These are phyloP conservation scores for Myanophis thanlyinensis DNA, from an alignment of 2,113 vertebrate species.

Conservation along the genomic window DNA sequence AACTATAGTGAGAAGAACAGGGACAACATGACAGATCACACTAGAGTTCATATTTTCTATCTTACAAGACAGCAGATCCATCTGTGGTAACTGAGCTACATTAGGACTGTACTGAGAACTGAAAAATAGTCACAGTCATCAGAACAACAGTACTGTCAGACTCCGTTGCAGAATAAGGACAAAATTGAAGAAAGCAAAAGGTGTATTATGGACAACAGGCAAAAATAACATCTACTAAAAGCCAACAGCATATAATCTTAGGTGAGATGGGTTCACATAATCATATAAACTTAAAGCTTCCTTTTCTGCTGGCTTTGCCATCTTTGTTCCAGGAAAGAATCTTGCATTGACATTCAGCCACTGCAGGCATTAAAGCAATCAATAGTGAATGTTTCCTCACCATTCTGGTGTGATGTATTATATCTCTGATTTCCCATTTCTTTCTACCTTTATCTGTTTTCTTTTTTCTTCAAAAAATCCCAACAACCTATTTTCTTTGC, in stretches of 20 bases:
- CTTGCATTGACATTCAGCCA: conserved; percentile 51
- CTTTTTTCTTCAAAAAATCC: conserved; percentile 1
- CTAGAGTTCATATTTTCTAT: not conserved
- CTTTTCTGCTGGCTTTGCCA: not conserved
- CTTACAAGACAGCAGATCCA: not conserved
- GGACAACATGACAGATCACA: not conserved
- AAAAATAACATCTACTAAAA: not conserved
- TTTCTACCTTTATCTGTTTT: conserved; percentile 35
- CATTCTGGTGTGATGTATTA: conserved; percentile 57
- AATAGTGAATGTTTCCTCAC: conserved; percentile 57
- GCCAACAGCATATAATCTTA: not conserved
- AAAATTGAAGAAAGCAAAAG: not conserved
- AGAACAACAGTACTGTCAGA: not conserved
- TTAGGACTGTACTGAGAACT: not conserved
- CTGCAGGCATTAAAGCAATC: conserved; percentile 57
- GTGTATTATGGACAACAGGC: not conserved
- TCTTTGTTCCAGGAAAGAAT: conserved; percentile 46
- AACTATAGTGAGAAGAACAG: not conserved
- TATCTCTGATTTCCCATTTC: conserved; percentile 61
- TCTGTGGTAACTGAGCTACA: not conserved
- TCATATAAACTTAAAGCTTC: not conserved
- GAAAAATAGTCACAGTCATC: not conserved
- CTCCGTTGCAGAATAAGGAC: not conserved
- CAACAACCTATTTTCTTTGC: conserved; percentile 60
- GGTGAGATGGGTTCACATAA: not conserved